Conservation (phyloP, 2,113 vertebrate genomes). For the Sebastes schlegelii region DNA sequence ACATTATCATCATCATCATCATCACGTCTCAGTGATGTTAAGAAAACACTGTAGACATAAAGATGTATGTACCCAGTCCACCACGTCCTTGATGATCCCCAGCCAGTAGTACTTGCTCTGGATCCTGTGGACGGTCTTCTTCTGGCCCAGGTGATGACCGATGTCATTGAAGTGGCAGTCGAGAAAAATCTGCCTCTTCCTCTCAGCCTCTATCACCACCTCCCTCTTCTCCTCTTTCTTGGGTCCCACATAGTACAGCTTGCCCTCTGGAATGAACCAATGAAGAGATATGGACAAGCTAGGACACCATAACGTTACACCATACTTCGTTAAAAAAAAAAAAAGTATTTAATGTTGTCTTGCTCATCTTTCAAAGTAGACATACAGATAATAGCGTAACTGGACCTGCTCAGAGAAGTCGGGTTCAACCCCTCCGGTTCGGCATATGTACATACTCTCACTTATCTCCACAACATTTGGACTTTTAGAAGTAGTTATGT, state of each 20-base stretch:
- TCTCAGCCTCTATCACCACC: constrained; percentile 89
- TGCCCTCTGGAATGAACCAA: constrained; percentile 78
- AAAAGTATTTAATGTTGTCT: not conserved
- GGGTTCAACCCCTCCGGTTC: not conserved
- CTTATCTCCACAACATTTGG: not conserved
- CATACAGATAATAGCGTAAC: not conserved
- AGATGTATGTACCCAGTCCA: constrained; percentile 88
- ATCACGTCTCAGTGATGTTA: not conserved
- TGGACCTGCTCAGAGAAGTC: not conserved
- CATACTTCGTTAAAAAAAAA: not conserved
- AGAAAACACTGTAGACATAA: not conserved
- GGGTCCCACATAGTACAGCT: constrained; percentile 91
- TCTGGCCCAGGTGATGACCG: constrained; percentile 92
- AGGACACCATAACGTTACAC: not conserved
- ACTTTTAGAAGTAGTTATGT: not conserved
- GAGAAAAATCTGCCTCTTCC: constrained; percentile 89
- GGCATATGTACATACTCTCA: not conserved
- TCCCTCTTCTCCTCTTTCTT: constrained; percentile 93
- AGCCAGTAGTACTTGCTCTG: constrained; percentile 95
- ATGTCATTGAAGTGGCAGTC: constrained; percentile 91
- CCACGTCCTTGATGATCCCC: constrained; percentile 93
- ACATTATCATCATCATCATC: not conserved
- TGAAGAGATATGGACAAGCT: not conserved
- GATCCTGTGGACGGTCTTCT: constrained; percentile 92
- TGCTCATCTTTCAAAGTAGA: not conserved